Base-by-base conservation (phyloP, 1,140 invertebrate genomes). In the Pseudoatta argentina region DNA sequence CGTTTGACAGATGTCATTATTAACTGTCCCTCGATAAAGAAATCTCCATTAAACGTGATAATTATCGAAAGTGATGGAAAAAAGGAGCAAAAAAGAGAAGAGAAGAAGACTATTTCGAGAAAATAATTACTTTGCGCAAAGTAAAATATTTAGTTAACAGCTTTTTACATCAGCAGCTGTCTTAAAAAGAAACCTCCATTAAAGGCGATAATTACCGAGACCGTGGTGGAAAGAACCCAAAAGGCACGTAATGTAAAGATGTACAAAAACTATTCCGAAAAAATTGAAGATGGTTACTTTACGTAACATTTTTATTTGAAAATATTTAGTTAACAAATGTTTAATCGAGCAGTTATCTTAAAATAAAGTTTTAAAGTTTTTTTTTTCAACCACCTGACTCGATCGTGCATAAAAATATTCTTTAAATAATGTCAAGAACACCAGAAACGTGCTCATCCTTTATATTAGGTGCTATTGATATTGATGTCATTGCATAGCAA, bases 1-100 rank as follows among this genome's bases (percentile, higher is more conserved):
- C 34, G 7, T 61, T 81, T 16, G 64, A 24, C 5, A n/a, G 30
- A 71, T 59, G 27, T 81, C 34, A 39, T 34, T 71, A 57, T 57
- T n/a, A 51, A 71, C 14, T 57, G 1, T 21, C 3, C 2, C 21
- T 44, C 8, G 39, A 21, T 8, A 21, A 57, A 44, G 8, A 10
- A 44, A 44, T 10, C 10, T 8, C 8, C 2, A 10, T 44, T 44
- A 44, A 44, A 53, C 16, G 14, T 53, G 51, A 53, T 39, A 39
- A 39, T 53, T 53, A 53, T 63, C 24, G 14, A 30, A 14, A 63
- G 53, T 6, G 14, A 5, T 2, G 24, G 14, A 30, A 6, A 24
- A 24, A 24, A 16, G 39, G 0, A 10, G 39, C 2, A 44, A 44
- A 44, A 44, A 44, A 30, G 34, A 16, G 51, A 63, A 18, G 4